phyloP scores from a whole-genome alignment of 2,797 vertebrate genomes.

The Bradypus variegatus region DNA sequence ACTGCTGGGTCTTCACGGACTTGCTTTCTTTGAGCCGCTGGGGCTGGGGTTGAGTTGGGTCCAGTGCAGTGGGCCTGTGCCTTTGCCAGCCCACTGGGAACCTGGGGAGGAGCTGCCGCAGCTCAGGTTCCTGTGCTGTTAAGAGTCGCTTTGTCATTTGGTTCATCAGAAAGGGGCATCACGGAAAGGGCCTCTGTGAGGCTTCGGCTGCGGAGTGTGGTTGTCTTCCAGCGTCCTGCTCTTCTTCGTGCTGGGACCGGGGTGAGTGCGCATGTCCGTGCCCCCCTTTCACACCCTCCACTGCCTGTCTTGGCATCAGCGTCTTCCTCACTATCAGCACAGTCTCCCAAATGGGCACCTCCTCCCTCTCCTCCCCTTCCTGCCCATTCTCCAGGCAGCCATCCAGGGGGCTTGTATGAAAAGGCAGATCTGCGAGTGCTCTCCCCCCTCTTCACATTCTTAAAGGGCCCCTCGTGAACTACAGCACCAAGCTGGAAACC shows the following conservation, averaged over 20 bases:
- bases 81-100: background rate
- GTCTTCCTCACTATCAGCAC: background rate
- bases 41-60: background rate
- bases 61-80: background rate
- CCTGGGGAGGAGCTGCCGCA: background rate
- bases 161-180: background rate
- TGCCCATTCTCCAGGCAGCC: background rate
- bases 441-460: background rate
- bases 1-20: background rate
- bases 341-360: background rate
- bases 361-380: background rate
- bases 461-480: background rate
- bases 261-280: fast-evolving
- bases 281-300: background rate
- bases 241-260: background rate
- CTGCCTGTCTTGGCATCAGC: background rate
- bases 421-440: background rate
- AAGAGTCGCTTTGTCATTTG: background rate
- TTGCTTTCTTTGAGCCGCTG: background rate
- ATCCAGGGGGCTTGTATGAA: background rate
- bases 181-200: background rate
- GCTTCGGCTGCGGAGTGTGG: background rate
- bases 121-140: background rate
- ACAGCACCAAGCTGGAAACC: no score
- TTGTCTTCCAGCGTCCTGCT: background rate